Evolutionary conservation across 2,888 invertebrate genomes (phyloP), one percentile per base, ranked within the genome.

Genomic region (Diplazon laetatorius): DNA sequence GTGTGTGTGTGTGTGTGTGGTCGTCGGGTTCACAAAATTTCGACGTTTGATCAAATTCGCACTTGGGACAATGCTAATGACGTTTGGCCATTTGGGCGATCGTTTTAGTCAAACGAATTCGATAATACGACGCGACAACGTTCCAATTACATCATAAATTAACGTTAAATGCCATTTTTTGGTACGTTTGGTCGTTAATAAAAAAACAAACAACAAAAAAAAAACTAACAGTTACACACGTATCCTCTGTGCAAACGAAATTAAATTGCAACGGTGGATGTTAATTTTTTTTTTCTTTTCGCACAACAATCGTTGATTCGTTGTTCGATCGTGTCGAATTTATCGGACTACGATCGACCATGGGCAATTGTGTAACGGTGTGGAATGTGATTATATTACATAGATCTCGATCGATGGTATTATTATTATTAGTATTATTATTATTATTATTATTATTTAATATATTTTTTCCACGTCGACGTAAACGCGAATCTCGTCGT

Each of bases 321-420:
- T 72, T 74, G 78, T 80, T 66, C 80, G 55, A 52, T 78, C 57
- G 35, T 44, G n/a, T 62, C 20, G 57, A 2, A 16, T 50, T 20
- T 50, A 25, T 66, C 52, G 65, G 10, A 39, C 20, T 63, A 72
- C 6, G 30, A 6, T 78, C 71, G 73, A 70, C 73, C 69, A 83
- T 85, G 83, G n/a, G 80, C 84, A 83, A 82, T 82, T 86, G 84
- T 84, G 81, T 71, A 55, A 71, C 63, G 65, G 75, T 81, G 85
- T 86, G 87, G 87, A 87, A 87, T 87, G 87, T 86, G 86, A 86
- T 79, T 84, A 81, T 85, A 81, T 85, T 84, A 83, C 82, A 84
- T 84, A 86, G 84, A 86, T 83, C 86, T 73, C 66, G 78, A 78
- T 78, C 80, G 80, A 82, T 81, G 82, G 69, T 79, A 80, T n/a